Evolutionary conservation across 1,140 invertebrate species (phyloP), one percentile per base, ranked within the genome.

Genomic region (Holcopasites calliopsidis): DNA sequence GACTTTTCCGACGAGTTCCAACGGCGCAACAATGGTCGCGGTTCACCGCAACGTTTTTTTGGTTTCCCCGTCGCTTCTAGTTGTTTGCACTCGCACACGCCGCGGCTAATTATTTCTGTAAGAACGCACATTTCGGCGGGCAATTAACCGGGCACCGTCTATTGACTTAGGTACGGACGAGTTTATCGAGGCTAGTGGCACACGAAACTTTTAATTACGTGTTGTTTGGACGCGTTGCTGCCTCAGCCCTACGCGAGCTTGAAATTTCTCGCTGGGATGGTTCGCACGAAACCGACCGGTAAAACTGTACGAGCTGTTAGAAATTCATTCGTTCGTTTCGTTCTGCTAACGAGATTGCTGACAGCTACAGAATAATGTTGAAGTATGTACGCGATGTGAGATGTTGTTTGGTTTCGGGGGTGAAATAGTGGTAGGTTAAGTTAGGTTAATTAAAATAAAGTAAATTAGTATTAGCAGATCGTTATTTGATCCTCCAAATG

Each of bases 141-240:
- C 57, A 69, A 69, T 69, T 69, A 69, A 71, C 40, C 68, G 10
- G 16, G 26, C 28, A 13, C 7, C 26, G 31, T 50, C 23, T 65
- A 65, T 65, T 65, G 47, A 65, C 47, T 65, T 65, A 38, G 65
- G 28, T 42, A 42, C 65, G 16, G 6, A 16, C n/a, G 55, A 26
- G 49, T 58, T 73, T 73, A 52, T 61, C 70, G 35, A 42, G 57
- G 58, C 49, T 52, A 52, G 58, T 61, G 42, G 57, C 44, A 58
- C 57, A 73, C 57, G 31, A 21, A 76, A 76, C 50, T 31, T 76
- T 68, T 49, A 69, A 49, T 61, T 76, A 65, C 62, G 62, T n/a
- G n/a, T 65, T 65, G 62, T 65, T 65, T 49, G 62, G 44, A 49
- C 44, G 42, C 40, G 40, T 13, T 21, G 60, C 60, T 62, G 16